Evolutionary conservation across 2,888 invertebrate genomes (phyloP), one percentile per base, ranked within the genome.

Genomic region (Drosophila ezoana): DNA sequence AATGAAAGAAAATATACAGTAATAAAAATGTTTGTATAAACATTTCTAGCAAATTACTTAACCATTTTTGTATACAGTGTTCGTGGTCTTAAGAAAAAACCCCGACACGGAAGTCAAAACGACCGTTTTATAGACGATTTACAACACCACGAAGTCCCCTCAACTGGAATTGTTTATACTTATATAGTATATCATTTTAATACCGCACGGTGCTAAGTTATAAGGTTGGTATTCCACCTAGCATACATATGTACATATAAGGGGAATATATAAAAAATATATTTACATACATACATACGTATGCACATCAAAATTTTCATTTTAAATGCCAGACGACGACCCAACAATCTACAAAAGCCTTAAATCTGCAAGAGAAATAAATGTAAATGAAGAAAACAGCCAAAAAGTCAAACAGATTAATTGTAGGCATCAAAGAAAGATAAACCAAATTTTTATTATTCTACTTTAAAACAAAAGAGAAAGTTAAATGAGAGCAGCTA

Each of bases 21-120:
- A 52, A 76, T 38, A 38, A 49, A 74, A 74, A 76, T 86, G 84
- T 87, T 81, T 87, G 67, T 81, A 51, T 81, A 77, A 78, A 67
- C 69, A 65, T 59, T 45, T 23, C 72, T 14, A 45, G 56, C 41
- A 53, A 57, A 63, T 68, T 63, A 52, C 59, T 62, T 41, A 63
- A 73, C 40, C 56, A 48, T 44, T 62, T 56, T 41, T n/a, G 28
- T 72, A 37, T 43, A 49, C 41, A 64, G 40, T 61, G 37, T 44
- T 35, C 43, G 37, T 32, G 20, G 20, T 32, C 20, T 35, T 13
- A 20, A 18, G 52, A 28, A 14, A 5, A 5, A 35, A 35, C 32
- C 32, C 33, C 28, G 47, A 60, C 66, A 56, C 74, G 78, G 74
- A 75, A 75, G 53, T 54, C 13, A 38, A 62, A 67, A 18, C 43